Evolutionary conservation across 2,113 vertebrate species (phyloP).

Genomic region (Sula dactylatra): DNA sequence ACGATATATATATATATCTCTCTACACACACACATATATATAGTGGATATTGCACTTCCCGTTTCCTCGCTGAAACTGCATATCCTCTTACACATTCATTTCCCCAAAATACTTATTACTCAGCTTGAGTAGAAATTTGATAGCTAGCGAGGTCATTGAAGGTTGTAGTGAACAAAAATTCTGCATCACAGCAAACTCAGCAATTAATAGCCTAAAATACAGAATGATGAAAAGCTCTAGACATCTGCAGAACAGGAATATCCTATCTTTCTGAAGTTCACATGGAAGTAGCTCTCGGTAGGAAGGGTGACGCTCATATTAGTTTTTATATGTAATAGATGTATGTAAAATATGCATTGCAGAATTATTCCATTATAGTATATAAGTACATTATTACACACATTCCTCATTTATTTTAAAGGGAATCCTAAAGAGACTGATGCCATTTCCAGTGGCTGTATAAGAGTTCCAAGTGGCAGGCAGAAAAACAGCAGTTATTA

Average conservation of each 20-base stretch:
- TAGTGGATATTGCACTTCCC: neutral
- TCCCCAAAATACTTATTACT: neutral
- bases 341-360: neutral
- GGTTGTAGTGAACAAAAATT: neutral
- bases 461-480: neutral
- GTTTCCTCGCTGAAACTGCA: neutral
- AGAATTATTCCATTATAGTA: neutral
- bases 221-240: neutral
- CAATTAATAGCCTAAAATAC: neutral
- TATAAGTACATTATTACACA: neutral
- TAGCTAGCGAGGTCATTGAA: neutral
- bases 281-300: neutral
- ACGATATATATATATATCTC: neutral
- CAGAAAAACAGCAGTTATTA: neutral
- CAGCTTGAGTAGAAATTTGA: neutral
- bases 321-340: neutral
- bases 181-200: neutral
- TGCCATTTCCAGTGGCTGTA: neutral
- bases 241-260: neutral
- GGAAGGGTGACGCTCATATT: neutral
- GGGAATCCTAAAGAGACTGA: neutral
- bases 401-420: neutral
- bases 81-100: neutral
- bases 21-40: neutral
- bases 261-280: neutral